Percentiles rank a stretch among this genome's conserved stretches.
Conservation (phyloP, 2,797 vertebrate species). For the Pipistrellus kuhlii region DNA sequence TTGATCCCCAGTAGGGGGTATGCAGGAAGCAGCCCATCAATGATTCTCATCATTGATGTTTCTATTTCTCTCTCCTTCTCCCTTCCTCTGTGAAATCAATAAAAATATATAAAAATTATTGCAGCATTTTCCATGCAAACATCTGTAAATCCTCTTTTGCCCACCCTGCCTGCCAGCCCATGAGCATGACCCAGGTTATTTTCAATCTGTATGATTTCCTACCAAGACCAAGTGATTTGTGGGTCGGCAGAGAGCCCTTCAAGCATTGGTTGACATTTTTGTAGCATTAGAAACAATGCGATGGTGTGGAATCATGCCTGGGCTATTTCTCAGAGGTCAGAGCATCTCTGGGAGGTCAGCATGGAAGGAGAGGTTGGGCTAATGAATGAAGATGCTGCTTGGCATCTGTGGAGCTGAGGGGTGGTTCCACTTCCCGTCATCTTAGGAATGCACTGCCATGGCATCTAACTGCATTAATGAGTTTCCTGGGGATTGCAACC, state of each 20-base stretch:
- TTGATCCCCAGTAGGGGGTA: too few relatives aligned
- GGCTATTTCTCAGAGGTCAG: conserved; percentile 66
- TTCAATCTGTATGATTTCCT: neutral
- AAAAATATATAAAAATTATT: neutral
- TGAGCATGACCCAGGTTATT: neutral
- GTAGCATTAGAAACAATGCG: conserved; percentile 53
- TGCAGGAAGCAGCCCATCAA: too few relatives aligned
- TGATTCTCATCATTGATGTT: too few relatives aligned
- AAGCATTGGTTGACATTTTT: conserved; percentile 12
- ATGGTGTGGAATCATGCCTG: conserved; percentile 67
- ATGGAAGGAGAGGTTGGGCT: neutral
- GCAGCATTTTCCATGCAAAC: neutral
- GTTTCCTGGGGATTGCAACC: conserved; percentile 69
- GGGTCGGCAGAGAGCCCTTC: conserved; percentile 42
- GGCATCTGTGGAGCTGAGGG: conserved; percentile 30
- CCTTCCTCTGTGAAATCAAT: too few relatives aligned
- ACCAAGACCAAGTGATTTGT: neutral
- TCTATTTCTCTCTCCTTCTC: too few relatives aligned
- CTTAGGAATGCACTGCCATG: conserved; percentile 36
- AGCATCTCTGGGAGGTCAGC: conserved; percentile 48
- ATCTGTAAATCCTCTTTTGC: neutral
- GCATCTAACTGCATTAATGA: conserved; percentile 66
- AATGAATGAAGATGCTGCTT: conserved; percentile 49
- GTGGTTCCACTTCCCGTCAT: neutral
- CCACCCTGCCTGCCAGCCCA: neutral